Evolutionary conservation across 2,888 invertebrate species (phyloP), one percentile per base, ranked within the genome.

Genomic region (Hemithea aestivaria): DNA sequence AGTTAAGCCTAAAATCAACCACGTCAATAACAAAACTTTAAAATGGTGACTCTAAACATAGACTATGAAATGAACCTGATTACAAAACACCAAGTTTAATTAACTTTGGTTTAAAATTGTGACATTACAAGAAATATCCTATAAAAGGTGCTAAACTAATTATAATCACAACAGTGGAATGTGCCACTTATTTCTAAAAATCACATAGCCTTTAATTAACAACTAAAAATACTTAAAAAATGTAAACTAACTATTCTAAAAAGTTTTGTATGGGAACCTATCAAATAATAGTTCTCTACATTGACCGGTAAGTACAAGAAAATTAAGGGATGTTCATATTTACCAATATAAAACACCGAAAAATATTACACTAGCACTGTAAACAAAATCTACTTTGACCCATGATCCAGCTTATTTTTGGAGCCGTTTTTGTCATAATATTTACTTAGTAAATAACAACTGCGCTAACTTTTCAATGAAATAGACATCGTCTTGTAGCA

Each of bases 151-250:
- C 6, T 27, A 30, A 53, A 55, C 66, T 78, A 79, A 51, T 65
- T 66, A 24, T 27, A 73, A 84, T 83, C 81, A 83, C 83, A 83
- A 81, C 66, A 73, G 75, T 81, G 84, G 85, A 83, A 84, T 82
- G 82, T 81, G 81, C 73, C 62, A 60, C 82, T 81, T 82, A 84
- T 41, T n/a, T 65, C 73, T 78, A 81, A 70, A 57, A 70, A 84
- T 85, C 85, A 85, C 85, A 77, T 76, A 80, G 76, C 74, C 72
- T 77, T 78, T 66, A 59, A 62, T 16, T 16, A 56, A 56, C 40
- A 40, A 49, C 49, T 56, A 51, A 51, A 51, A 51, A 51, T 41
- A 52, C 45, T 55, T 63, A 61, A 55, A 62, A 58, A 59, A 54
- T 53, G 60, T 65, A 61, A 64, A 65, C 51, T 48, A 55, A 48